Base-by-base conservation (phyloP, 1,140 invertebrate species). In the Calosoma granatense region DNA sequence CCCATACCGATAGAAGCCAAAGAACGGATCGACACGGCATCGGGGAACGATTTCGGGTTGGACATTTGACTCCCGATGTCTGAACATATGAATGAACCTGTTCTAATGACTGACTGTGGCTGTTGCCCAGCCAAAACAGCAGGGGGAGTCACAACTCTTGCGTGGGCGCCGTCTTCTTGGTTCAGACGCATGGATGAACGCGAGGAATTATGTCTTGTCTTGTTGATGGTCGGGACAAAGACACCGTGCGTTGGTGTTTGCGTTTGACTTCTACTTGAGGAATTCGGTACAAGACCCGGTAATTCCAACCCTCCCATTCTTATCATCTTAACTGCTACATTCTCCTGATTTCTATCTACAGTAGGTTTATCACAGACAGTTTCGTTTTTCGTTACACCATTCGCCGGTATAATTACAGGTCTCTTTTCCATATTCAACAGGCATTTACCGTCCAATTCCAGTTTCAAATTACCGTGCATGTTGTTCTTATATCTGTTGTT, bases 1-100 rank as follows among this genome's bases (percentile, higher is more conserved):
- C 88, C 88, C 81, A 91, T 84, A 21, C 87, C 88, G 60, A 91
- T 87, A 21, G 87, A 90, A 51, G 86, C 85, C 59, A 89, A 78
- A 21, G 86, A 88, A 51, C 83, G 78, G 22, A 88, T 80, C 6
- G 87, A 88, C 14, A 81, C 77, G 23, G 81, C 80, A 67, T 84
- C 82, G 47, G 75, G 74, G 61, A 74, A 78, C 39, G 63, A 63
- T 53, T 61, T 63, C 12, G 14, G 3, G 9, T 53, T 21, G 2
- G 64, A 61, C 3, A 67, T 56, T 51, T 65, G 61, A 56, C 61
- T 65, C 17, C 61, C 64, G 11, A 61, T 58, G 56, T 68, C 67
- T 14, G 53, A 54, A 54, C 22, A 30, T 23, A 54, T 26, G 22
- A 54, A 54, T 54, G 53, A 54, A 30, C 53, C 23, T 4, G 22